Evolutionary conservation across 1,140 invertebrate species (phyloP), one percentile per base, ranked within the genome.

Genomic region (Drosophila sturtevanti): DNA sequence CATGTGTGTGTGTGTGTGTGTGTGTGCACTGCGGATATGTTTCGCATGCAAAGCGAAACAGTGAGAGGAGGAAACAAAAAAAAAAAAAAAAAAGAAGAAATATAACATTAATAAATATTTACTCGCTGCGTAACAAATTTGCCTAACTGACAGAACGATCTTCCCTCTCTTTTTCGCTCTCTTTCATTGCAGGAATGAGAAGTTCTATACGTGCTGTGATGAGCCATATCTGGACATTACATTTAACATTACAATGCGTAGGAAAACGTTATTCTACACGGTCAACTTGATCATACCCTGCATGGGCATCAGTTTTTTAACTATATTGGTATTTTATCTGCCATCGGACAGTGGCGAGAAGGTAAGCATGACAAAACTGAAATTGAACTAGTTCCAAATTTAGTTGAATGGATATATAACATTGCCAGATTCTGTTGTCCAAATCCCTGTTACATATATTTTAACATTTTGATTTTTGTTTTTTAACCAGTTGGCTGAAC

Each of bases 301-400:
- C 92, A 98, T 99, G 95, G 98, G 97, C 48, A 99, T 99, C 91
- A 99, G 98, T 35, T 99, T 99, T 93, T 96, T 99, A 72, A 99
- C 99, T 59, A 97, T 99, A 41, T 94, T 99, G 70, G 98, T 99
- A 24, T 99, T 99, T 94, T 99, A 99, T 92, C 93, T 99, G 89
- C 99, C 99, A 68, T 99, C 98, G 63, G 98, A 99, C 93, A 98
- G 98, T 92, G 98, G 99, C 75, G 99, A 99, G 94, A 99, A 99
- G 95, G 98, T 99, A 93, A 95, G 94, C 81, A 7, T 6, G 6
- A 10, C 1, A 6, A 24, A 24, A 3, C 27, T 31, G 7, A 31
- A n/a, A n/a, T n/a, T 31, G 27, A 31, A 31, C 27, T 31, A 24
- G 22, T 24, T 3, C 22, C 4, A 4, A 24, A 24, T 4, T 24